These are phyloP conservation scores for Ischnus inquisitorius DNA, from an alignment of 2,888 invertebrate species.

Conservation along the genomic window DNA sequence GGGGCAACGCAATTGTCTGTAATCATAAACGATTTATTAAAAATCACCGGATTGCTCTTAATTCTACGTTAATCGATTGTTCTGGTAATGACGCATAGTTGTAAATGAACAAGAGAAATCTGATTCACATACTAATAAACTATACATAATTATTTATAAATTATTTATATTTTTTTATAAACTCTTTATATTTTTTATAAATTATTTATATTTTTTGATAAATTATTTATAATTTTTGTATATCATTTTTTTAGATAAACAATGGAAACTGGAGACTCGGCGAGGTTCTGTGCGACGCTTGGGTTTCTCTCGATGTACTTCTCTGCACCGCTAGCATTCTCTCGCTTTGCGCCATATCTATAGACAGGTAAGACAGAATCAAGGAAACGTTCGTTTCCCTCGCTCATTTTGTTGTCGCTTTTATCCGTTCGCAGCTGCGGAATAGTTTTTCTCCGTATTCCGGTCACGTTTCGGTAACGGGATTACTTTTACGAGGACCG, in stretches of 20 bases:
- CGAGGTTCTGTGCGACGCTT: constrained; percentile 94
- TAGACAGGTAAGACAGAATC: constrained; percentile 88
- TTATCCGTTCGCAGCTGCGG: background rate
- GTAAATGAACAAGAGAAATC: too few relatives aligned
- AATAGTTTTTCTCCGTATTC: constrained; percentile 54
- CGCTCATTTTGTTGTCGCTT: constrained; percentile 33
- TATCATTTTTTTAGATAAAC: constrained; percentile 77
- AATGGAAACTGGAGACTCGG: constrained; percentile 95
- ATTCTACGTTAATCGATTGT: too few relatives aligned
- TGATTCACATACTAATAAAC: too few relatives aligned
- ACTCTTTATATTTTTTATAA: constrained; percentile 71
- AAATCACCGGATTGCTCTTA: too few relatives aligned
- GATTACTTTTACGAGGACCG: constrained; percentile 63
- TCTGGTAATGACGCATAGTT: too few relatives aligned
- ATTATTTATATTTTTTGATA: background rate
- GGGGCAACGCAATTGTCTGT: too few relatives aligned
- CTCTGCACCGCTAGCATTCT: constrained; percentile 97
- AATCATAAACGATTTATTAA: too few relatives aligned
- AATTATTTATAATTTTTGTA: background rate
- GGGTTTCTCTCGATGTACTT: constrained; percentile 97
- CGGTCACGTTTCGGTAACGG: constrained; percentile 71
- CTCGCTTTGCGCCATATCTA: constrained; percentile 96
- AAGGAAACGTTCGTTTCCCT: constrained; percentile 2
- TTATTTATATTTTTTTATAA: constrained; percentile 75
- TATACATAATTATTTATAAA: background rate